phyloP scores from a whole-genome alignment of 2,797 vertebrate genomes.

The Myoxocephalus aenaeus region DNA sequence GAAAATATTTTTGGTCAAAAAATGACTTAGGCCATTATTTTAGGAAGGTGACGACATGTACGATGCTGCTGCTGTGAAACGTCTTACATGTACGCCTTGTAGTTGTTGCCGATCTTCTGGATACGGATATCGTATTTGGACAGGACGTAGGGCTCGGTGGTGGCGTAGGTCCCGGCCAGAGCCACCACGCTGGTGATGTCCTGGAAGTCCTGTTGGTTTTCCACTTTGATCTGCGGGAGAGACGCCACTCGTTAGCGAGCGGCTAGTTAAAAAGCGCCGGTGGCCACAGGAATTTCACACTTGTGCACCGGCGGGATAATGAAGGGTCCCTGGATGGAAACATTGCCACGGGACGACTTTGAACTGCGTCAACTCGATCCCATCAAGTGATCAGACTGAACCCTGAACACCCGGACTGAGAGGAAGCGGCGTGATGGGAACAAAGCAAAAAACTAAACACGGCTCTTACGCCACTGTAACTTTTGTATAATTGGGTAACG shows the following conservation, averaged over 20 bases:
- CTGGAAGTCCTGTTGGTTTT: slow-evolving; percentile 94
- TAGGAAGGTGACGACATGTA: too few species aligned
- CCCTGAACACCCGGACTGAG: slow-evolving; percentile 27
- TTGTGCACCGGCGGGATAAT: slow-evolving; percentile 55
- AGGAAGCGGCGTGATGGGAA: slow-evolving; percentile 48
- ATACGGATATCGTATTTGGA: slow-evolving; percentile 98
- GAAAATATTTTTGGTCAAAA: too few species aligned
- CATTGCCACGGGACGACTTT: slow-evolving; percentile 46
- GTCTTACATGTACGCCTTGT: slow-evolving; percentile 98
- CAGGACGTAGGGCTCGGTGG: slow-evolving; percentile 92
- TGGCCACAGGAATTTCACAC: slow-evolving; percentile 66
- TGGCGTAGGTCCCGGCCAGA: slow-evolving; percentile 94
- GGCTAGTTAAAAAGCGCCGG: slow-evolving; percentile 58
- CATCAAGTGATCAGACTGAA: slow-evolving; percentile 47
- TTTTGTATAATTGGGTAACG: slow-evolving; percentile 22
- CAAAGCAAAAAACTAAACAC: slow-evolving; percentile 17
- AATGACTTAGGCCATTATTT: too few species aligned
- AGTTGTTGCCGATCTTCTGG: slow-evolving; percentile 98
- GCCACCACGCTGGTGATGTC: slow-evolving; percentile 96
- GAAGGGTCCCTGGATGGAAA: slow-evolving; percentile 62
- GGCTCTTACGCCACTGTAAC: slow-evolving; percentile 6
- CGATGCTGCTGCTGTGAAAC: background rate
- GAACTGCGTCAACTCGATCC: slow-evolving; percentile 54
- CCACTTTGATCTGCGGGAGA: slow-evolving; percentile 91
- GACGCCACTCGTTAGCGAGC: slow-evolving; percentile 45